phyloP scores from a whole-genome alignment of 2,113 vertebrate genomes.

The Cromileptes altivelis region DNA sequence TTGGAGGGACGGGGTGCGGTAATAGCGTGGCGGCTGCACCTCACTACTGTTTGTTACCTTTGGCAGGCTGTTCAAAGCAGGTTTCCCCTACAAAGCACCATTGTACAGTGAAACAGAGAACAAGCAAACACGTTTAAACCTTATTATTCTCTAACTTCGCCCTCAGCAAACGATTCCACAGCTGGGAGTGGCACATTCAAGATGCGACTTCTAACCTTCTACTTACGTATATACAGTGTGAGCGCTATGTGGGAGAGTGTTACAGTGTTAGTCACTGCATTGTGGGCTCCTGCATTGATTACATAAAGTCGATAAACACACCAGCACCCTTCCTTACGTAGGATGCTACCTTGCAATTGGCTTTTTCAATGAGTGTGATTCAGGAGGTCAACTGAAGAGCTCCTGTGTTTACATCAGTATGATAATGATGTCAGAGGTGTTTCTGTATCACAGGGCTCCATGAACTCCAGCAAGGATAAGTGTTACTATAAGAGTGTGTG shows the following conservation, averaged over 20 bases:
- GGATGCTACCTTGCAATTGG: conserved; percentile 28
- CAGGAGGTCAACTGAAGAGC: conserved; percentile 31
- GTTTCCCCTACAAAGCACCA: background rate
- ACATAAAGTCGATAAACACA: conserved; percentile 53
- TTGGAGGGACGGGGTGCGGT: conserved; percentile 19
- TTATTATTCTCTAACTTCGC: conserved; percentile 2
- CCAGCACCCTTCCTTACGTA: conserved; percentile 20
- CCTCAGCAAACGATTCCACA: conserved; percentile 25
- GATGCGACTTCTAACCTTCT: conserved; percentile 48
- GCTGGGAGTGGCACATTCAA: conserved; percentile 57
- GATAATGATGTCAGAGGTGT: conserved; percentile 47
- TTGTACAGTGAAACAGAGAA: background rate
- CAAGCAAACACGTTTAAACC: conserved; percentile 37
- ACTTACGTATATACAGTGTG: conserved; percentile 16
- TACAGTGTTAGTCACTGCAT: conserved; percentile 47
- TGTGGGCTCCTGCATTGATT: conserved; percentile 48
- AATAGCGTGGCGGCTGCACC: background rate
- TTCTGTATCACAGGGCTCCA: conserved; percentile 7
- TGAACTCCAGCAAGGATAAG: background rate
- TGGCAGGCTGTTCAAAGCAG: conserved; percentile 24
- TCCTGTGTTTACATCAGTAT: conserved; percentile 46
- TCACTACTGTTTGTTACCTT: conserved; percentile 42
- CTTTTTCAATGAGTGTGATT: conserved; percentile 31
- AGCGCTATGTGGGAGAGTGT: conserved; percentile 41
- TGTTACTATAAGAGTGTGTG: conserved; percentile 9